Percentiles rank a stretch among this genome's conserved stretches.
phyloP scores from a whole-genome alignment of 30 jellyfish, hydroid and myxozoan genomes.

The Cassiopea andromeda region DNA sequence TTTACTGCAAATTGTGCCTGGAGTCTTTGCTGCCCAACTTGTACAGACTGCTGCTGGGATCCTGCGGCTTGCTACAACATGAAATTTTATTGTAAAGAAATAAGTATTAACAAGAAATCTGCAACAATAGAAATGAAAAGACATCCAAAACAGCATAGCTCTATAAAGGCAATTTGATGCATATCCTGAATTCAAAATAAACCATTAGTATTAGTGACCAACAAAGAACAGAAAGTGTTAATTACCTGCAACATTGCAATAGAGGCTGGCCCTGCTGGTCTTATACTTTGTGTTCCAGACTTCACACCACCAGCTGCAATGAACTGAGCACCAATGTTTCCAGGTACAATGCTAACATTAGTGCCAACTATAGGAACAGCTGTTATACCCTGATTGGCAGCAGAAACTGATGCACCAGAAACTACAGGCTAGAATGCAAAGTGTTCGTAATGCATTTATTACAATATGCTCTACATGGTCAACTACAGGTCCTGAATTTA shows the following conservation, averaged over 20 bases:
- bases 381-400: constrained; percentile 84
- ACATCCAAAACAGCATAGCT: background rate
- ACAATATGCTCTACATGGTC: too few relatives aligned
- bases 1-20: constrained; percentile 83
- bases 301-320: constrained; percentile 73
- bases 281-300: constrained; percentile 80
- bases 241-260: constrained; percentile 95
- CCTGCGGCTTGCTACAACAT: constrained; percentile 59
- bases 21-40: constrained; percentile 81
- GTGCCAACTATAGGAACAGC: constrained; percentile 98
- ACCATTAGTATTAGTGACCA: background rate
- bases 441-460: too few relatives aligned
- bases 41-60: constrained; percentile 68
- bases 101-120: too few relatives aligned
- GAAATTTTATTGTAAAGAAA: too few relatives aligned
- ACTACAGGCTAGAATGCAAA: constrained; percentile 73
- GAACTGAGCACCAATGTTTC: constrained; percentile 89
- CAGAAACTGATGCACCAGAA: constrained; percentile 78
- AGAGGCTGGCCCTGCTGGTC: constrained; percentile 94
- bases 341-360: constrained; percentile 94
- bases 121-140: background rate
- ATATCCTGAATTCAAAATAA: background rate
- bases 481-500: too few relatives aligned
- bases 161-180: background rate
- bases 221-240: background rate